Evolutionary conservation across 2,888 invertebrate genomes (phyloP).

Genomic region (Malachius bipustulatus): DNA sequence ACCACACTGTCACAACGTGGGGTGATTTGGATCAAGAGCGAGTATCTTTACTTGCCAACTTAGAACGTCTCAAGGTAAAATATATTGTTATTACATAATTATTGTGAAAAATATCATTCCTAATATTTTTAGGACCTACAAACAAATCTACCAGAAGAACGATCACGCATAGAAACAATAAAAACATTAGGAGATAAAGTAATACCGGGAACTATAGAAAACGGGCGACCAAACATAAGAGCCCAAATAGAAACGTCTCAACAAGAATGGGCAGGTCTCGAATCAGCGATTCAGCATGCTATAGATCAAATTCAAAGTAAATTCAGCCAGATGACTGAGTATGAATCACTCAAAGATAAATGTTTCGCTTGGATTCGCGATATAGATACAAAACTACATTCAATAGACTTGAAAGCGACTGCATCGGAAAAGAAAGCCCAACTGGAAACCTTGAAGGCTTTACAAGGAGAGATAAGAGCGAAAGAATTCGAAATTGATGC

Average conservation of each 20-base stretch:
- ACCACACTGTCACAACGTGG: conserved; percentile 70
- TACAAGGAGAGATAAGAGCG: conserved; percentile 81
- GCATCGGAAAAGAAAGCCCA: conserved; percentile 75
- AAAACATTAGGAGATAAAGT: conserved; percentile 80
- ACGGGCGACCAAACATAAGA: conserved; percentile 73
- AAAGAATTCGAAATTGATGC: conserved; percentile 88
- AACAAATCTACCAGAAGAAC: conserved; percentile 72
- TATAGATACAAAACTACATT: conserved; percentile 76
- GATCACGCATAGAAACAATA: conserved; percentile 69
- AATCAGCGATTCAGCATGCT: conserved; percentile 63
- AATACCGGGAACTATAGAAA: conserved; percentile 71
- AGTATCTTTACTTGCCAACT: conserved; percentile 73
- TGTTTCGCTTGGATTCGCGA: conserved; percentile 80
- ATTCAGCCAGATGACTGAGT: conserved; percentile 84
- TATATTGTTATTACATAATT: too few species aligned
- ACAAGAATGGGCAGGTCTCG: conserved; percentile 79
- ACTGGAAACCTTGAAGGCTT: conserved; percentile 60
- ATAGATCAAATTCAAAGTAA: conserved; percentile 72
- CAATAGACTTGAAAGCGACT: conserved; percentile 73
- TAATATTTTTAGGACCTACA: conserved; percentile 48
- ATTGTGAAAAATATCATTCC: conserved; percentile 7
- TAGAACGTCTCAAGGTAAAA: conserved; percentile 61
- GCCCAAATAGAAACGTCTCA: conserved; percentile 79
- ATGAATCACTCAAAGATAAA: conserved; percentile 74
- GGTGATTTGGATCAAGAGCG: conserved; percentile 74